Percentiles rank a stretch among this genome's conserved stretches.
These are phyloP conservation scores for Anguilla marmorata DNA, from an alignment of 2,797 vertebrate species.

Conservation along the genomic window DNA sequence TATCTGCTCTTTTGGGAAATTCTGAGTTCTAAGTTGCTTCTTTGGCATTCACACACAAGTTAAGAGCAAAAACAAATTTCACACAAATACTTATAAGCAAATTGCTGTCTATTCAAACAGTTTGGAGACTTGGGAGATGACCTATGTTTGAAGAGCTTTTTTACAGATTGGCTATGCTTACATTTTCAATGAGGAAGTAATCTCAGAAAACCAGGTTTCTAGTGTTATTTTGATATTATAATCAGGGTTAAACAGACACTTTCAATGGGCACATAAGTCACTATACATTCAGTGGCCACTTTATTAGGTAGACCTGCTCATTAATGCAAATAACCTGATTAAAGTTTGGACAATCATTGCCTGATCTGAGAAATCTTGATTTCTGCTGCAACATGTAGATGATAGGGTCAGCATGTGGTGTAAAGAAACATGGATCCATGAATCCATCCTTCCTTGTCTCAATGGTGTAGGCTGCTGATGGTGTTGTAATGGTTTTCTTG, in stretches of 20 bases:
- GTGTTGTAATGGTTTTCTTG: too few relatives aligned
- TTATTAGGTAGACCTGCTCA: too few relatives aligned
- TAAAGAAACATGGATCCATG: too few relatives aligned
- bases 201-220: background rate
- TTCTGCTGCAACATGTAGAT: too few relatives aligned
- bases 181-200: background rate
- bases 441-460: too few relatives aligned
- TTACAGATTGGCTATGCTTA: background rate
- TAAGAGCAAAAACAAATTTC: conserved; percentile 20
- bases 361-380: too few relatives aligned
- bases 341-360: too few relatives aligned
- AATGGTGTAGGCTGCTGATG: too few relatives aligned
- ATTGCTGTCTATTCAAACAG: background rate
- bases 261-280: background rate
- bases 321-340: too few relatives aligned
- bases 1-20: conserved; percentile 20
- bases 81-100: background rate
- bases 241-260: background rate
- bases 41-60: conserved; percentile 7
- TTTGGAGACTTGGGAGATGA: background rate
- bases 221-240: background rate
- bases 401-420: too few relatives aligned
- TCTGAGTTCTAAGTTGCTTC: conserved; percentile 23
- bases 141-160: background rate
- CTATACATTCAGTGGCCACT: too few relatives aligned